Base-by-base conservation (phyloP, 1,140 invertebrate genomes). In the Pseudomyrmex dendroicus region DNA sequence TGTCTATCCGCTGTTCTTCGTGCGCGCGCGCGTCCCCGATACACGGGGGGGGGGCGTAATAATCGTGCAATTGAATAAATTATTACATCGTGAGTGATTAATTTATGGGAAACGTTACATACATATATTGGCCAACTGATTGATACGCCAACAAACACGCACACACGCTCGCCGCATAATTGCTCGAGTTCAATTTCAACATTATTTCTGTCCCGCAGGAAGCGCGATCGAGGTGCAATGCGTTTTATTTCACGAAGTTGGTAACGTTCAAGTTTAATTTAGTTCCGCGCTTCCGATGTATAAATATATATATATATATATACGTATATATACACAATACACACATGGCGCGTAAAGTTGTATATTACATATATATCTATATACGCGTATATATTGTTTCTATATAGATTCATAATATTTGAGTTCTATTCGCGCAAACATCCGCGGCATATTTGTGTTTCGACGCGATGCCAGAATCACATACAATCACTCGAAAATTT, bases 251-350 rank as follows among this genome's bases (percentile, higher is more conserved):
- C 4, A 44, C 66, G 1, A 80, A 80, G 54, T 59, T 70, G 20
- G 9, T 48, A 57, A 70, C 64, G 56, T 80, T n/a, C 4, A 72
- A 80, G 64, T 80, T 80, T 80, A 70, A 80, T 80, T 80, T 44
- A 59, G 56, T 54, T 12, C 48, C 76, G 35, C 76, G 52, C 44
- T 80, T 70, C 52, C 52, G 8, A 70, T 78, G 25, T 59, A 35
- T 7, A 35, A 4, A 35, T 35, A 35, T 35, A 35, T 35, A 35
- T 0, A 0, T 35, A 7, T 35, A 7, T 35, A 5, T 35, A 35
- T 35, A 35, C 2, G 2, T 35, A 7, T 35, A 7, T 35, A 5
- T 35, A 5, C 0, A 5, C 0, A 5, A 35, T 5, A 35, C 5
- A 7, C 5, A 7, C 35, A 5, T 35, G 4, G 5, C 35, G 7